Base-by-base conservation (phyloP, 2,888 invertebrate genomes). In the Camptogramma bilineatum region DNA sequence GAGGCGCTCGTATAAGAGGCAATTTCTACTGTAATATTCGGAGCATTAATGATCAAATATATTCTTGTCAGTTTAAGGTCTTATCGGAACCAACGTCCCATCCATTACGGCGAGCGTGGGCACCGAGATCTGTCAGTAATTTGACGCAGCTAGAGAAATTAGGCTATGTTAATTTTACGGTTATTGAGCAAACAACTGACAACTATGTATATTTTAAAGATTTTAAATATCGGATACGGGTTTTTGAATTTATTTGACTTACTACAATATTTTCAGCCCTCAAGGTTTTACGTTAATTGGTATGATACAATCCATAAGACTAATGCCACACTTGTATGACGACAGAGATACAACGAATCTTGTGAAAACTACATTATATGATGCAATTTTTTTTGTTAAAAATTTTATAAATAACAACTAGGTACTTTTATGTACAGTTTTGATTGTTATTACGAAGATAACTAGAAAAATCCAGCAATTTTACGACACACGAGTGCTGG, bases 91-190 rank as follows among this genome's bases (percentile, higher is more conserved):
- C 78, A 78, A 80, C 78, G 75, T 79, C 77, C 80, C 82, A 85
- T 87, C 81, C 77, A 84, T 84, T 85, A 83, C 69, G 74, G 74
- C 67, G 73, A 73, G 68, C 79, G 76, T 66, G 73, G 74, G 70
- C 77, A 80, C 83, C 16, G 42, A 42, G 52, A 61, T 64, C 58
- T 54, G 48, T 66, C 64, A 64, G 59, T 59, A 66, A 57, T 59
- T 53, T 57, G 56, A 61, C 55, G 64, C 82, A 82, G 79, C 79
- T 81, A 81, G 81, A 77, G 81, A 82, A 88, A 88, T 88, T 86
- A 87, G 84, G 83, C 84, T 87, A 88, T 88, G 87, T 80, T 87
- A 88, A 88, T 87, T 83, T 77, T 79, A 83, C 79, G 83, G 82
- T 81, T 84, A 86, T 83, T 82, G 81, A 83, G 57, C 74, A 75